Base-by-base conservation (phyloP, 2,888 invertebrate genomes). In the Scelioninae gen. 1 region DNA sequence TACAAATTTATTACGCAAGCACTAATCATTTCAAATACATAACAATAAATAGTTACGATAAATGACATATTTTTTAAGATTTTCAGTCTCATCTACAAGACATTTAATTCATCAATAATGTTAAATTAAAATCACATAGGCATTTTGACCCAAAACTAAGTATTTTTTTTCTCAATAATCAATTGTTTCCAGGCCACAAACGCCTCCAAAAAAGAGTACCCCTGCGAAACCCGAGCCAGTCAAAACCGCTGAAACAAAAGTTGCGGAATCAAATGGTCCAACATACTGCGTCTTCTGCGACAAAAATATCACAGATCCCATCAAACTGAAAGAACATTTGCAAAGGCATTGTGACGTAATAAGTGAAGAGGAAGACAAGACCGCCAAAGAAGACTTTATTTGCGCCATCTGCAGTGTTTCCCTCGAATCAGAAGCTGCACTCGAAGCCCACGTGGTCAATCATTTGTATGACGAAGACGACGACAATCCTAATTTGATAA, bases 291-390 rank as follows among this genome's bases (percentile, higher is more conserved):
- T 92, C 62, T 89, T 92, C 4, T 92, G 92, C 29, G 91, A 92
- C 34, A 92, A 92, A 49, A 89, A 87, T 4, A 92, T 92, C 43
- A 88, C 88, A 0, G 89, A 91, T 23, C 90, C 91, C 38, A 90
- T 90, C 15, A 76, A 91, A 45, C 83, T 92, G 40, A 92, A 92
- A 65, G 91, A 92, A 79, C 92, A 92, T 84, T 83, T 92, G 13
- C 91, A 92, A 15, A 89, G 90, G 43, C 92, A 92, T 78, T 91
- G 91, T 66, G 91, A 92, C 38, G 91, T 91, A 29, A 86, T 88
- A 8, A 91, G 91, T 60, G 91, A 89, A 23, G 88, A 88, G 11
- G 88, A 88, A n/a, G 88, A 89, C 7, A 85, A 82, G 4, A 87
- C 82, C 7, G 77, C 72, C 0, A 90, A 89, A 47, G 89, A 90